Evolutionary conservation across 2,113 vertebrate species (phyloP).

Genomic region (Hyaena hyaena): DNA sequence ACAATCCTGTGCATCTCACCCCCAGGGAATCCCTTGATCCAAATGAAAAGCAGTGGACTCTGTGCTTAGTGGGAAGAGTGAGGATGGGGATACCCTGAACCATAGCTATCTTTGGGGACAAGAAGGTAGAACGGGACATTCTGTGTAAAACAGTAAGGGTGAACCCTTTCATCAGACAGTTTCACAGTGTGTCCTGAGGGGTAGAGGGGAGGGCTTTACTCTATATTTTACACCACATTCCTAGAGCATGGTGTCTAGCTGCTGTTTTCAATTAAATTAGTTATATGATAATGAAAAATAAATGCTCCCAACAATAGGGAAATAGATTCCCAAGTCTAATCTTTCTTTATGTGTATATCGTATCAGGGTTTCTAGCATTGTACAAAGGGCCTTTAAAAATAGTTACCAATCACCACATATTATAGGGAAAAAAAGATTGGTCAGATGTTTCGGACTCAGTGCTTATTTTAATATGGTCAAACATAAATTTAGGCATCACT

Average conservation of each 20-base stretch:
- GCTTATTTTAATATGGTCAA: conserved; percentile 51
- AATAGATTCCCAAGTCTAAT: not conserved
- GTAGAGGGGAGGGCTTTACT: not conserved
- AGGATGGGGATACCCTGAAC: not conserved
- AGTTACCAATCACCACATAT: not conserved
- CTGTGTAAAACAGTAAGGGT: no score
- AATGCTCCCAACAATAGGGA: conserved; percentile 1
- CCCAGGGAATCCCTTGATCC: not conserved
- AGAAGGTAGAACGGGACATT: not conserved
- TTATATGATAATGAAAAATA: conserved; percentile 24
- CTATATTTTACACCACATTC: not conserved
- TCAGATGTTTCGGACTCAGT: conserved; percentile 57
- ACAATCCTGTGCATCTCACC: not conserved
- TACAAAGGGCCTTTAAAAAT: conserved; percentile 43
- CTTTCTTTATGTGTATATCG: not conserved
- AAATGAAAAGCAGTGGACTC: not conserved
- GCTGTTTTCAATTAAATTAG: not conserved
- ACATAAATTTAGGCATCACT: conserved; percentile 41
- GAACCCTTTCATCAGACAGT: not conserved
- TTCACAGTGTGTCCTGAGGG: not conserved
- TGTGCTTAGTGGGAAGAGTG: not conserved
- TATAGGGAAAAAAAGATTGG: not conserved
- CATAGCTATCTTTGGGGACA: not conserved
- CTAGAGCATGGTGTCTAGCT: not conserved
- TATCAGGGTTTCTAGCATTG: not conserved